Evolutionary conservation across 2,797 vertebrate genomes (phyloP).

Genomic region (Darevskia nairensis): DNA sequence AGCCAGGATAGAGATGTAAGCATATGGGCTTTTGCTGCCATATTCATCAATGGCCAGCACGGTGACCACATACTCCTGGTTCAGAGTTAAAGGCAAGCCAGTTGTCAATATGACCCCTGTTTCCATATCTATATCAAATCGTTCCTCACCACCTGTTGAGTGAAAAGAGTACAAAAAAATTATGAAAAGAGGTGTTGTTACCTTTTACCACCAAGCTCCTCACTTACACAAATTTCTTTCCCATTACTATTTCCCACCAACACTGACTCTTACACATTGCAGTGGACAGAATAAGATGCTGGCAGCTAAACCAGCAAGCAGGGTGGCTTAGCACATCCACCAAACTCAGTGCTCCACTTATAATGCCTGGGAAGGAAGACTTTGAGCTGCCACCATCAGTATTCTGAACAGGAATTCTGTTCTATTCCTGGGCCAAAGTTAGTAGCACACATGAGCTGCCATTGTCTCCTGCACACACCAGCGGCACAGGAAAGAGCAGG

Average conservation of each 20-base stretch:
- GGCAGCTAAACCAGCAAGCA: not conserved
- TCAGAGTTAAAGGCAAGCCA: constrained; percentile 81
- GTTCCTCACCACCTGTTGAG: constrained; percentile 83
- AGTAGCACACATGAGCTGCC: no score
- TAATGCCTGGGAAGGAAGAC: not conserved
- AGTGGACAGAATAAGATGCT: not conserved
- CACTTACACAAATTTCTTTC: not conserved
- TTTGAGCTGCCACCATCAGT: not conserved
- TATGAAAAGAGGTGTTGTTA: not conserved
- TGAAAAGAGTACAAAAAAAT: not conserved
- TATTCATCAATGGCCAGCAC: constrained; percentile 82
- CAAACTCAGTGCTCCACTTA: not conserved
- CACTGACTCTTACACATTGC: not conserved
- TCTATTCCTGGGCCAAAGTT: no score
- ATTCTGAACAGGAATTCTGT: no score
- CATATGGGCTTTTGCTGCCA: constrained; percentile 78
- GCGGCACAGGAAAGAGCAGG: no score
- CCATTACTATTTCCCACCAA: not conserved
- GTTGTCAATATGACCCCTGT: constrained; percentile 86
- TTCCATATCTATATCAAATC: constrained; percentile 84
- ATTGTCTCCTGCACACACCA: no score
- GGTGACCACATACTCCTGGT: constrained; percentile 85
- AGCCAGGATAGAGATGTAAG: constrained; percentile 82
- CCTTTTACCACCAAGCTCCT: not conserved
- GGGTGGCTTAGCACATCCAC: no score